Percentiles rank a stretch among this genome's conserved stretches.
These are phyloP conservation scores for Lagocephalus sceleratus DNA, from an alignment of 2,797 vertebrate genomes.

Conservation along the genomic window DNA sequence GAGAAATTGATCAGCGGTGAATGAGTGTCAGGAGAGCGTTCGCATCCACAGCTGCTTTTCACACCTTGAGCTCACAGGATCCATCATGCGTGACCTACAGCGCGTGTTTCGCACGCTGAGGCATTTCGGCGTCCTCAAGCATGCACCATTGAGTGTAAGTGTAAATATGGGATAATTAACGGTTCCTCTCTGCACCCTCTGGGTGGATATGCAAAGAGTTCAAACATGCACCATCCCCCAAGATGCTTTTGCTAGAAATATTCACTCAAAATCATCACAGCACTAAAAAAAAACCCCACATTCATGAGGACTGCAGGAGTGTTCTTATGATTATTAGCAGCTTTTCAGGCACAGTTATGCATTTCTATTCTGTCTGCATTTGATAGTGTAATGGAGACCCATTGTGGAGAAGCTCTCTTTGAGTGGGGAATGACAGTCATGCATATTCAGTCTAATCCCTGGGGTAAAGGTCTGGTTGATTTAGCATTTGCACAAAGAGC, in stretches of 20 bases:
- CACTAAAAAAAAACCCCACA: slow-evolving; percentile 2
- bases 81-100: slow-evolving; percentile 48
- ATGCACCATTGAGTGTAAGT: background rate
- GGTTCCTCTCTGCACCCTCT: slow-evolving; percentile 17
- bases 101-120: background rate
- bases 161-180: slow-evolving; percentile 43
- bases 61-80: slow-evolving; percentile 57
- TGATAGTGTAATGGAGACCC: slow-evolving; percentile 6
- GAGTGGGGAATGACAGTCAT: slow-evolving; percentile 22
- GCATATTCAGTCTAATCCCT: slow-evolving; percentile 41
- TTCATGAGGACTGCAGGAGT: slow-evolving; percentile 1
- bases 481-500: slow-evolving; percentile 48
- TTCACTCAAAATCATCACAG: background rate
- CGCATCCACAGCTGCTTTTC: slow-evolving; percentile 70
- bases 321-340: slow-evolving; percentile 15
- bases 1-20: slow-evolving; percentile 74
- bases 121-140: too few relatives aligned
- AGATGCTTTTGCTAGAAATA: background rate
- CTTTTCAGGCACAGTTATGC: background rate
- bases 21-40: slow-evolving; percentile 70
- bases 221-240: background rate
- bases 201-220: slow-evolving; percentile 4
- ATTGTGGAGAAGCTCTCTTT: slow-evolving; percentile 23
- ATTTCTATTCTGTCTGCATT: slow-evolving; percentile 12
- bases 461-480: slow-evolving; percentile 55